Evolutionary conservation across 2,113 vertebrate species (phyloP).

Genomic region (Tiliqua scincoides): DNA sequence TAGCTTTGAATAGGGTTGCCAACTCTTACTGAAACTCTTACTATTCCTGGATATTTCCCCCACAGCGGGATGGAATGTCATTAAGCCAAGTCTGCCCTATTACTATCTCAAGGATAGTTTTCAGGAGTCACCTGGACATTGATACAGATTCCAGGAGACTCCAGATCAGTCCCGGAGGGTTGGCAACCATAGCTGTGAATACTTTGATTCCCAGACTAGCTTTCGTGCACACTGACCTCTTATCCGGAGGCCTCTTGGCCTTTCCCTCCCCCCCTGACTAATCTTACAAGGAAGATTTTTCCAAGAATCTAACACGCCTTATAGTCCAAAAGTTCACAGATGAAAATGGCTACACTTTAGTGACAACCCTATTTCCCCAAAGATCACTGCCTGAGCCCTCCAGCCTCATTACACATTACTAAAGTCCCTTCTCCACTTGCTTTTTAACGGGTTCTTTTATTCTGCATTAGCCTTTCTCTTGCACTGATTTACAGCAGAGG

Average conservation of each 20-base stretch:
- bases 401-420: not conserved
- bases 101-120: too few relatives aligned
- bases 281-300: not conserved
- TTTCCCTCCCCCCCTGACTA: not conserved
- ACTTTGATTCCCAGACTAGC: conserved; percentile 2
- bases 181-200: too few relatives aligned
- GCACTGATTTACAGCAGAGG: not conserved
- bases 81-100: too few relatives aligned
- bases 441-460: not conserved
- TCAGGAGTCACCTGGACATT: too few relatives aligned
- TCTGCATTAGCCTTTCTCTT: not conserved
- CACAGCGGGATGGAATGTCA: too few relatives aligned
- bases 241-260: not conserved
- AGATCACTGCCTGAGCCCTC: not conserved
- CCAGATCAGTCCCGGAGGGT: too few relatives aligned
- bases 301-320: not conserved
- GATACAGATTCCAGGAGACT: too few relatives aligned
- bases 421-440: not conserved
- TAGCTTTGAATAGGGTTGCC: conserved; percentile 17
- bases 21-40: too few relatives aligned
- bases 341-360: not conserved
- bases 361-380: not conserved
- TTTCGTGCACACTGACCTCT: not conserved
- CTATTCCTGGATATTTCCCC: too few relatives aligned
- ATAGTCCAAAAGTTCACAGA: not conserved